Base-by-base conservation (phyloP, 2,888 invertebrate species). In the Tenthredo amoena region DNA sequence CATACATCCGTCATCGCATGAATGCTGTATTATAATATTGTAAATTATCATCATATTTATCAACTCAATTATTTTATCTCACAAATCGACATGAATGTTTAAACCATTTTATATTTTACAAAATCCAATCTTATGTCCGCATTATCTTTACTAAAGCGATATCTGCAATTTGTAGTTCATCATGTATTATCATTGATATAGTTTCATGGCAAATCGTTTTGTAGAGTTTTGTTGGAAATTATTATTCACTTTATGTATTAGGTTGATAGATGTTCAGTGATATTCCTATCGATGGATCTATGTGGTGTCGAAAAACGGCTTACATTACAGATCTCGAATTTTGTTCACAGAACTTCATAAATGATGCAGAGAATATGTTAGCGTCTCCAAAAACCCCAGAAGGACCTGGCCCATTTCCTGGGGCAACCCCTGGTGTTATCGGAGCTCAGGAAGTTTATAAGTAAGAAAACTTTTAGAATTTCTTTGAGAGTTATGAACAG, bases 381-480 rank as follows among this genome's bases (percentile, higher is more conserved):
- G 96, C 97, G 91, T 96, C 96, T 90, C 97, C 97, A 85, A 95
- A 96, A 88, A 96, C 97, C 74, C 97, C 97, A 6, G 95, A 95
- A 88, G 94, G 95, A 83, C 94, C 95, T 84, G 93, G 92, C 86
- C 92, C 89, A 87, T 94, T 93, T 89, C 91, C 94, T 87, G 95
- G 95, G 89, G 97, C 96, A 90, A 99, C 99, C 86, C 99, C 99
- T 37, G 98, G 98, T 88, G 99, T 99, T 85, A 99, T 99, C 92
- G 99, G 99, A 88, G 98, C 99, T 86, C 99, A 99, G 95, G 99
- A 99, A 95, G 98, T 99, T 84, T 99, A 99, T 94, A 96, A 96
- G 97, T 97, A 92, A 92, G 92, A 89, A 18, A 5, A 65, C 71
- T 74, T 76, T 21, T 1, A 21, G 43, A 7, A 43, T 43, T 43